phyloP scores from a whole-genome alignment of 2,888 invertebrate genomes.

The Pristionchus mayeri region DNA sequence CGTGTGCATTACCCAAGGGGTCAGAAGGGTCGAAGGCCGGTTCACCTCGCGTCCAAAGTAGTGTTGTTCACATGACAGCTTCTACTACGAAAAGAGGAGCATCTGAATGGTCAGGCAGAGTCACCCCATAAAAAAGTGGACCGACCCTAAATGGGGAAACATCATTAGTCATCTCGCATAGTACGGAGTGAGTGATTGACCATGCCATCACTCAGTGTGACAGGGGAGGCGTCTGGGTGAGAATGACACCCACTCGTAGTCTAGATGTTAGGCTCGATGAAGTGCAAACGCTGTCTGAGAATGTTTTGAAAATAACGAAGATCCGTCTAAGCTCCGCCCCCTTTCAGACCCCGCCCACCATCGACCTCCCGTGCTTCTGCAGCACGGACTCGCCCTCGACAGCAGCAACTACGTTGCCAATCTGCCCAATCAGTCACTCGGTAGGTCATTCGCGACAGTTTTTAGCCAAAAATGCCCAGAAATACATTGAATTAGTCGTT shows the following conservation, averaged over 20 bases:
- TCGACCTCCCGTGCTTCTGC: constrained; percentile 24
- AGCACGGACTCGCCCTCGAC: constrained; percentile 41
- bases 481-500: not conserved
- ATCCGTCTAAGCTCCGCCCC: not conserved
- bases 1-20: no score
- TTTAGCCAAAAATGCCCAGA: not conserved
- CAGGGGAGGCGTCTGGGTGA: not conserved
- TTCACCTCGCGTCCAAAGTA: not conserved
- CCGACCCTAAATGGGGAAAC: not conserved
- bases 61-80: constrained; percentile 5
- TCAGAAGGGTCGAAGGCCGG: constrained; percentile 1
- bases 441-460: not conserved
- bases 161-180: not conserved
- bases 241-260: not conserved
- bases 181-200: not conserved
- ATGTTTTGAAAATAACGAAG: no score
- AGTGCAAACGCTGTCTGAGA: not conserved
- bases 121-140: not conserved
- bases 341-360: not conserved
- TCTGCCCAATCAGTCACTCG: constrained; percentile 46
- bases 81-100: not conserved
- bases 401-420: constrained; percentile 40
- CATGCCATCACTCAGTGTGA: not conserved
- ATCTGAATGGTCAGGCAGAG: not conserved
- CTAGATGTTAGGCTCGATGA: not conserved